Evolutionary conservation across 64 coral and sea anemone species (phyloP), one percentile per base, ranked within the genome.

Genomic region (Acropora tenuis): DNA sequence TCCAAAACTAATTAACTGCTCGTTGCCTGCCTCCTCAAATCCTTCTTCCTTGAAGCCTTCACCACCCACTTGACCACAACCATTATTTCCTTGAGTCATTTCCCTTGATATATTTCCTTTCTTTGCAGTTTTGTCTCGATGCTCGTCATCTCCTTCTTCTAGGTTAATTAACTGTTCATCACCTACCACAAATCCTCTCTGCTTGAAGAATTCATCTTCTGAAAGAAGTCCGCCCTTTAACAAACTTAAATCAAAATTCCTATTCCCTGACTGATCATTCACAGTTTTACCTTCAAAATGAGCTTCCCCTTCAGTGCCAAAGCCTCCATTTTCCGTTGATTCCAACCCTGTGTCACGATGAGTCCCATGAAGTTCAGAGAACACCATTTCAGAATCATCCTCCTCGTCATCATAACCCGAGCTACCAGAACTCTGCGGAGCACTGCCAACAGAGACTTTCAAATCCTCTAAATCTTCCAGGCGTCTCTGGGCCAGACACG

Each of bases 391-490:
- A 57, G 90, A 78, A n/a, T 41, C 69, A 46, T 52, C 48, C 47
- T 92, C 90, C n/a, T 84, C 80, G 41, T 73, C 80, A 10, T 87
- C 83, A 79, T 42, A 77, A 9, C 53, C 49, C n/a, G 90, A 92
- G 43, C 90, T 87, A 41, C 90, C 77, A 18, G 82, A 83, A 87
- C 90, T 92, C 47, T 69, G 40, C 43, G 90, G 90, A 9, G 90
- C 90, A 82, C 90, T 92, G 82, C 72, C 4, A 18, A 82, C 48
- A 73, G 90, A 48, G 41, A 74, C 86, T 20, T 87, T 72, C 13
- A 83, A 47, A 44, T 69, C 71, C 2, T 61, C 73, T 15, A 77
- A 52, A 61, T 87, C 80, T 3, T 78, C 75, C 43, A 86, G 57
- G 43, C 63, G 52, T 86, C 80, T 80, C 13, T 75, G 41, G 1